Evolutionary conservation across 1,140 invertebrate species (phyloP), one percentile per base, ranked within the genome.

Genomic region (Bombus huntii): DNA sequence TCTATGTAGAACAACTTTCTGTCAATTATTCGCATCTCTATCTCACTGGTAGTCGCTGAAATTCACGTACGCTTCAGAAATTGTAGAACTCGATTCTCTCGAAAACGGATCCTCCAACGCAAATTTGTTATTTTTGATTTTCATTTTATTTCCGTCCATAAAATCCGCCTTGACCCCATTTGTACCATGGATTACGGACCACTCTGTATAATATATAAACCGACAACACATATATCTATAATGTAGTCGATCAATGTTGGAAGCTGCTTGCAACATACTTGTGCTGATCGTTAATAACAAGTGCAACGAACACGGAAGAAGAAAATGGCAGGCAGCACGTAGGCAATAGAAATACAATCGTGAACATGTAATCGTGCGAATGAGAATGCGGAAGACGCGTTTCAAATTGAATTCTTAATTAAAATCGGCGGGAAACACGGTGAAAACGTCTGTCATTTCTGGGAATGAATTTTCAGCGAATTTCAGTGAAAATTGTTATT

Each of bases 381-480:
- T 12, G 71, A 72, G 18, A 42, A 28, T 8, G n/a, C 31, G 73
- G 73, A 57, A 34, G 31, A 34, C 15, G n/a, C 15, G 47, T 75
- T 75, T 57, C 47, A 34, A 75, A 75, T 75, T 57, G 73, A 75
- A 75, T 72, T 72, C 39, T 42, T 42, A 75, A 75, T 75, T n/a
- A 72, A 68, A 31, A 31, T 18, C 65, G 62, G 12, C n/a, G 62
- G n/a, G 5, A 65, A n/a, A 13, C 62, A 6, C n/a, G 65, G 65
- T 9, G 31, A 22, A 34, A 34, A 68, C 8, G 31, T 68, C 34
- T 34, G 31, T 53, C 47, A 53, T 53, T 53, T 6, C 47, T 18
- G 47, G 0, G 15, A 53, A 53, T 53, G 47, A 53, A 68, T 8
- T 65, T 65, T 31, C 28, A 31, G n/a, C n/a, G 62, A 31, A 65